Evolutionary conservation across 53 echinoderm and acorn worm genomes (phyloP), one percentile per base, ranked within the genome.

Genomic region (Paracentrotus lividus): DNA sequence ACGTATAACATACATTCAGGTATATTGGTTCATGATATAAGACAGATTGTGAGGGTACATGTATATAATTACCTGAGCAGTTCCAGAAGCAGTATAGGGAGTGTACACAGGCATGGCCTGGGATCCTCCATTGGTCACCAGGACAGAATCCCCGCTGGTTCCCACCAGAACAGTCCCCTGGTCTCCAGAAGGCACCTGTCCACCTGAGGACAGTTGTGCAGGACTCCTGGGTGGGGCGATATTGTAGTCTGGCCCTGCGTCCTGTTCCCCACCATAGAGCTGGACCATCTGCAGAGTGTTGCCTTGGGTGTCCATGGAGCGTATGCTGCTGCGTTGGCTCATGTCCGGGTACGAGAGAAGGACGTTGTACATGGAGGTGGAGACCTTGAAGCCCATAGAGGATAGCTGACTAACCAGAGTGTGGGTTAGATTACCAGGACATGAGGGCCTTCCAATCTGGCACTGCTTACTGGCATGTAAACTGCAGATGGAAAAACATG

Each of bases 371-470:
- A 34, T 90, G 91, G 91, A 72, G 29, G 91, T 90, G 5, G 69
- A 72, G 2, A 90, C 91, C 75, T 90, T 90, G 91, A 90, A 90
- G 0, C 91, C 91, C 91, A 90, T 90, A 3, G 91, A 90, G 31
- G 31, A 14, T 5, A 90, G 66, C 75, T 90, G 91, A 9, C 31
- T n/a, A 34, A 36, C 75, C 8, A 90, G 36, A 33, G 91, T 90
- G 2, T 68, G 29, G 75, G 91, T 90, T 27, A 90, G 91, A 76
- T 90, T 72, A 42, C 76, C 91, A 2, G 91, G 3, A 36, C 91
- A 90, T 20, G 91, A 52, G 51, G 72, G 16, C 31, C 91, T 51
- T 33, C 91, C 91, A 15, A 90, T 49, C 21, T 26, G 33, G n/a
- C 91, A 90, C 42, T 90, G 91, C 31, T 90, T 49, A 72, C 49